These are phyloP conservation scores for Synanthedon myopaeformis DNA, from an alignment of 2,888 invertebrate species.

Conservation along the genomic window DNA sequence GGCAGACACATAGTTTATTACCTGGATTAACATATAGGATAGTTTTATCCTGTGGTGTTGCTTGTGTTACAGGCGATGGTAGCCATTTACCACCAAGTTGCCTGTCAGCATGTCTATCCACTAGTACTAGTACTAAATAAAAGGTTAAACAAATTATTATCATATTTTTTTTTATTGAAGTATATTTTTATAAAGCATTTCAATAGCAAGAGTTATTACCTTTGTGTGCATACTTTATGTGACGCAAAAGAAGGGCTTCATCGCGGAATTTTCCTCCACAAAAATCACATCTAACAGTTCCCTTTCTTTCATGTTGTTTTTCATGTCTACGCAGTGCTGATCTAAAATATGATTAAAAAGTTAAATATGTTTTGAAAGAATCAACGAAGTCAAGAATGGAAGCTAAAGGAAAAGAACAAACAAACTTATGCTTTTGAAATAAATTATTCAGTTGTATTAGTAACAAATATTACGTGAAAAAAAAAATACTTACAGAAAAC, in stretches of 20 bases:
- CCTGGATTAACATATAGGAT: no score
- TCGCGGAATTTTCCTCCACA: slow-evolving; percentile 50
- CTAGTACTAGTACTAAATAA: neutral
- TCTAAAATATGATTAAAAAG: slow-evolving; percentile 15
- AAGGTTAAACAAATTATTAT: no score
- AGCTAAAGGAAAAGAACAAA: no score
- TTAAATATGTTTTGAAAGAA: neutral
- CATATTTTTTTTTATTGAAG: no score
- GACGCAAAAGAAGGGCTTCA: slow-evolving; percentile 43
- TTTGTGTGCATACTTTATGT: slow-evolving; percentile 56
- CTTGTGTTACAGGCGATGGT: no score
- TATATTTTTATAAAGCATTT: neutral
- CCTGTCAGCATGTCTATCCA: no score
- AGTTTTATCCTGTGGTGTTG: no score
- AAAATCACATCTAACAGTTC: slow-evolving; percentile 36
- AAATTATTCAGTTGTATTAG: no score
- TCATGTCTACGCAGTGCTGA: slow-evolving; percentile 53
- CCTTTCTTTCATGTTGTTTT: slow-evolving; percentile 51
- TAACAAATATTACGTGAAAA: no score
- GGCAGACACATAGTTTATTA: no score
- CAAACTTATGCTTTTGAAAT: no score
- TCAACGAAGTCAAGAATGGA: neutral
- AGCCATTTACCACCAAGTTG: no score
- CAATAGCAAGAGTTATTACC: slow-evolving; percentile 23
- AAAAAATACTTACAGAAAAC: slow-evolving; percentile 46